Percentiles rank a stretch among this genome's conserved stretches.
phyloP scores from a whole-genome alignment of 2,888 invertebrate species.

The Eudasyphora cyanicolor region DNA sequence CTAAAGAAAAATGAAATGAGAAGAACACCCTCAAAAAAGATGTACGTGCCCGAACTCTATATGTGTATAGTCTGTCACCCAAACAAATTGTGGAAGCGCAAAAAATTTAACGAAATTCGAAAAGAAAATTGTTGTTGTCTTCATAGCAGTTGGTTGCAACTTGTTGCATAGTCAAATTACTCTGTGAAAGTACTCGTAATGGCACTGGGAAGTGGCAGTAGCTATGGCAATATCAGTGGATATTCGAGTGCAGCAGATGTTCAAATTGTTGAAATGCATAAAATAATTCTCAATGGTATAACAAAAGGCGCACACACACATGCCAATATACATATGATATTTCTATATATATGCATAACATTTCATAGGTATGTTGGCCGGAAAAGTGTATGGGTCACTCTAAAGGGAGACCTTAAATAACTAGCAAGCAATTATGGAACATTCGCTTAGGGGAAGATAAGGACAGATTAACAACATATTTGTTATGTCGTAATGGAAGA shows the following conservation, averaged over 20 bases:
- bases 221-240: not conserved
- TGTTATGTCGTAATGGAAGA: too few relatives aligned
- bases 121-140: not conserved
- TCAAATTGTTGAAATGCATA: conserved; percentile 18
- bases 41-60: too few relatives aligned
- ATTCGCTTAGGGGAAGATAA: too few relatives aligned
- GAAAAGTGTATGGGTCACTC: not conserved
- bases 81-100: not conserved
- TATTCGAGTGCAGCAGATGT: not conserved
- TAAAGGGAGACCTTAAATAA: too few relatives aligned
- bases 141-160: not conserved
- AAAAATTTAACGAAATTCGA: not conserved
- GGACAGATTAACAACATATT: too few relatives aligned
- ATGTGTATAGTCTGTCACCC: not conserved
- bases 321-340: not conserved
- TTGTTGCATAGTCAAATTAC: not conserved
- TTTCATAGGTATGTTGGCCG: not conserved
- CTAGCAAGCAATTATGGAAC: too few relatives aligned
- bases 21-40: not conserved
- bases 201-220: not conserved
- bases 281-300: conserved; percentile 24
- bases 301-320: not conserved
- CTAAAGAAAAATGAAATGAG: not conserved
- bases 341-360: not conserved
- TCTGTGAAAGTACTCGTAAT: not conserved